Percentiles rank a stretch among this genome's conserved stretches.
Evolutionary conservation across 2,797 vertebrate species (phyloP).

Genomic region (Rhinoraja longicauda): DNA sequence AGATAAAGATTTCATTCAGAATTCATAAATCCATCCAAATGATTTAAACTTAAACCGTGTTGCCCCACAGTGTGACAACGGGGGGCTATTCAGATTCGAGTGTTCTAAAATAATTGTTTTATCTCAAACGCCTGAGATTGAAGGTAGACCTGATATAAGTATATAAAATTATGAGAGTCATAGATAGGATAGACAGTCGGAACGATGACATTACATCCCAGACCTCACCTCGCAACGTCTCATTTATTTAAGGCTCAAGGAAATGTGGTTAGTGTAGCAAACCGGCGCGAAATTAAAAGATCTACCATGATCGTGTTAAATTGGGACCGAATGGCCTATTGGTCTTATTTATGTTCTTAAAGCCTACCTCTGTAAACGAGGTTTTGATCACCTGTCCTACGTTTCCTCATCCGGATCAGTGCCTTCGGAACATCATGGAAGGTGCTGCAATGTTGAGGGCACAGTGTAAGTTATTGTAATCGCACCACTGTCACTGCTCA

Average conservation of each 20-base stretch:
- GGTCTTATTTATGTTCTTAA: neutral
- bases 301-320: neutral
- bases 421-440: neutral
- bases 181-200: too few relatives aligned
- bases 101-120: too few relatives aligned
- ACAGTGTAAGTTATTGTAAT: neutral
- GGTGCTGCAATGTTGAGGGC: neutral
- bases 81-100: neutral
- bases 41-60: neutral
- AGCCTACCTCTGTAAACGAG: neutral
- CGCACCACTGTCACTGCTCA: neutral
- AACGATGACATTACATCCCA: too few relatives aligned
- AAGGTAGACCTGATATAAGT: too few relatives aligned
- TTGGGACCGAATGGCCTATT: neutral
- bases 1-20: neutral
- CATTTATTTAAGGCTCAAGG: too few relatives aligned
- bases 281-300: neutral
- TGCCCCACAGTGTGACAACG: neutral
- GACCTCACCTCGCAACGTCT: too few relatives aligned
- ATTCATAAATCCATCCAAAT: neutral
- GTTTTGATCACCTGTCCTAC: neutral
- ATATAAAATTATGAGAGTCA: too few relatives aligned
- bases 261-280: neutral
- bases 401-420: neutral
- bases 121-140: too few relatives aligned